A percentile compares a stretch with the other conserved stretches of the same genome.
Conservation (phyloP, 2,797 vertebrate genomes). For the Apogon talboti region DNA sequence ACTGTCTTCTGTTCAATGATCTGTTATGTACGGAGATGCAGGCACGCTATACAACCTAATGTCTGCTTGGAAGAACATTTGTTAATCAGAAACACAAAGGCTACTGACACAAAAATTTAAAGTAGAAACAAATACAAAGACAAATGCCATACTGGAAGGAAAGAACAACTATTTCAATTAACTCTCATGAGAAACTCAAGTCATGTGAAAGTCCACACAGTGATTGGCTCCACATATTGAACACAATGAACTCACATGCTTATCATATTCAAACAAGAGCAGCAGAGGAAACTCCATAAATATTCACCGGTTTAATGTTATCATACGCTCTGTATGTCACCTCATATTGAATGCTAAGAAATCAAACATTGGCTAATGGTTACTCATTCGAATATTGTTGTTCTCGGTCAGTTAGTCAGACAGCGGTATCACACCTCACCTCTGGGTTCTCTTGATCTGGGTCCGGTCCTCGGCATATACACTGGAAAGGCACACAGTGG, state of each 20-base stretch:
- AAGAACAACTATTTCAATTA: constrained; percentile 18
- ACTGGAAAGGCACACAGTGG: constrained; percentile 87
- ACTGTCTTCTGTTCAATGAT: constrained; percentile 20
- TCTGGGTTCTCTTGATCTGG: constrained; percentile 76
- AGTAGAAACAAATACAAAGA: too few species aligned
- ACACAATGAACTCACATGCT: constrained; percentile 29
- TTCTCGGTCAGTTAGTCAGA: constrained; percentile 22
- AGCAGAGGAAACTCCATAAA: constrained; percentile 41
- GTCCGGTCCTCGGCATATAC: constrained; percentile 80
- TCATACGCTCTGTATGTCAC: constrained; percentile 7
- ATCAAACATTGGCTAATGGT: constrained; percentile 51
- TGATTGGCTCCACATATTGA: constrained; percentile 27
- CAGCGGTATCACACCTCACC: constrained; percentile 79
- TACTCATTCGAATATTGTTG: constrained; percentile 24
- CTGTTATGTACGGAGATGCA: constrained; percentile 7
- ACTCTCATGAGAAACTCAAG: constrained; percentile 44
- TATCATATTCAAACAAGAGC: constrained; percentile 60
- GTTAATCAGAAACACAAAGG: constrained; percentile 69
- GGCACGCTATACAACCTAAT: not conserved
- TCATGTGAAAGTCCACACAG: constrained; percentile 44
- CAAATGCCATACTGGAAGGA: too few species aligned
- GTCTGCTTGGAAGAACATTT: constrained; percentile 40
- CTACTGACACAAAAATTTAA: constrained; percentile 25
- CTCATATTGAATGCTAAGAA: constrained; percentile 9
- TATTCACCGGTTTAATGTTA: constrained; percentile 52